A percentile compares a stretch with the other conserved stretches of the same genome.
Evolutionary conservation across 1,140 invertebrate species (phyloP).

Genomic region (Varroa destructor): DNA sequence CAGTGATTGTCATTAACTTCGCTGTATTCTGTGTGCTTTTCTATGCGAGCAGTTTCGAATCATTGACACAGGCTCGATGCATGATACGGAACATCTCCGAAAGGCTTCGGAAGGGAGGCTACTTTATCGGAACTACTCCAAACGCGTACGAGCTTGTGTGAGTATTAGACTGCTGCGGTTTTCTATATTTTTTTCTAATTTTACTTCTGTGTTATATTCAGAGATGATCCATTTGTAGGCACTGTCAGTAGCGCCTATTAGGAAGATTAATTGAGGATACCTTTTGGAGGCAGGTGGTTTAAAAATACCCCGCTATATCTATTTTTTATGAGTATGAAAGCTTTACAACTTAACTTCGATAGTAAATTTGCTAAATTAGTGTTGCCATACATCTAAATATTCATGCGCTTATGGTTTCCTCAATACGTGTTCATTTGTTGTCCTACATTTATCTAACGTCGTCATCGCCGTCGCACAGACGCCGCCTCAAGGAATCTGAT

Average conservation of each 20-base stretch:
- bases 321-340: not conserved
- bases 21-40: no score
- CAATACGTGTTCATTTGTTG: not conserved
- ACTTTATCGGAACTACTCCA: slow-evolving; percentile 90
- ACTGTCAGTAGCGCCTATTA: not conserved
- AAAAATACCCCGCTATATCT: not conserved
- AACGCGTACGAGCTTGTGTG: slow-evolving; percentile 80
- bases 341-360: no score
- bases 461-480: slow-evolving; percentile 39
- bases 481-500: slow-evolving; percentile 48
- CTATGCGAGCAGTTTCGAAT: slow-evolving; percentile 60
- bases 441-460: not conserved
- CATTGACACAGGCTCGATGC: slow-evolving; percentile 68
- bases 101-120: slow-evolving; percentile 70
- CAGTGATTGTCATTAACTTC: no score
- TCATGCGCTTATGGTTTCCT: not conserved
- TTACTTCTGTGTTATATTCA: no score
- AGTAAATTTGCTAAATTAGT: no score
- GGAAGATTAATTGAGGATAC: not conserved
- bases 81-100: slow-evolving; percentile 87
- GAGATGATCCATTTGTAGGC: no score
- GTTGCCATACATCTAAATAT: no score
- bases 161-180: slow-evolving; percentile 37
- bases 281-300: not conserved
- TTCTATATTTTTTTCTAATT: not conserved